Percentiles rank a stretch among this genome's conserved stretches.
Conservation (phyloP, 2,797 vertebrate species). For the Muscicapa striata region DNA sequence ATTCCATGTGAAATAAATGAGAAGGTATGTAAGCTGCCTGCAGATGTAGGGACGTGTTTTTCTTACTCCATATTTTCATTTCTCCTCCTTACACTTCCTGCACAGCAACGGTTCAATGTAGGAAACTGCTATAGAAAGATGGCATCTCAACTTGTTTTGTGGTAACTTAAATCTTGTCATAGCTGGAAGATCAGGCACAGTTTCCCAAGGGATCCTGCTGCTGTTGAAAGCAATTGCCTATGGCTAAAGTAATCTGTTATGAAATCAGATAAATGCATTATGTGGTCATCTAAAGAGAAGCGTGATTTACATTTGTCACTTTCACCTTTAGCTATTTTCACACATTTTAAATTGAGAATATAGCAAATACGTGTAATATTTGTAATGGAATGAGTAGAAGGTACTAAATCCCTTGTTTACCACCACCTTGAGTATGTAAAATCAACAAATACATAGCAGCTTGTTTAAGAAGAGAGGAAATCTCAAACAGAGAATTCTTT, state of each 20-base stretch:
- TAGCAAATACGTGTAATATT: not conserved
- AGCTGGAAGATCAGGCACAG: not conserved
- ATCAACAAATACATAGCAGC: not conserved
- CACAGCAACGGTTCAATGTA: not conserved
- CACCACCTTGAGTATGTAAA: not conserved
- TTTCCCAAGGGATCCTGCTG: not conserved
- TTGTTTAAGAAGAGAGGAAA: conserved; percentile 12
- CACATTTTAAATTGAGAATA: not conserved
- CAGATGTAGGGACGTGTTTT: not conserved
- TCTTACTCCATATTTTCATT: not conserved
- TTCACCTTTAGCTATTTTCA: not conserved
- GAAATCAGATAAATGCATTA: not conserved
- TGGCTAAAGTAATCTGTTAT: not conserved
- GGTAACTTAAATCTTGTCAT: not conserved
- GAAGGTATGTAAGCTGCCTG: not conserved
- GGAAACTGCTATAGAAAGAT: not conserved
- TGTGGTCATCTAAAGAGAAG: not conserved
- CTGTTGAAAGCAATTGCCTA: conserved; percentile 33
- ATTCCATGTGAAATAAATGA: conserved; percentile 22
- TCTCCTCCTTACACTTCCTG: not conserved
- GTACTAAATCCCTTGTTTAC: not conserved
- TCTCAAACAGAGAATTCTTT: conserved; percentile 5
- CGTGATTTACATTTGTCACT: not conserved
- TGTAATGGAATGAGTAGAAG: not conserved
- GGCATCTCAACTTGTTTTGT: not conserved